phyloP scores from a whole-genome alignment of 2,888 invertebrate genomes.

The Mythimna impura region DNA sequence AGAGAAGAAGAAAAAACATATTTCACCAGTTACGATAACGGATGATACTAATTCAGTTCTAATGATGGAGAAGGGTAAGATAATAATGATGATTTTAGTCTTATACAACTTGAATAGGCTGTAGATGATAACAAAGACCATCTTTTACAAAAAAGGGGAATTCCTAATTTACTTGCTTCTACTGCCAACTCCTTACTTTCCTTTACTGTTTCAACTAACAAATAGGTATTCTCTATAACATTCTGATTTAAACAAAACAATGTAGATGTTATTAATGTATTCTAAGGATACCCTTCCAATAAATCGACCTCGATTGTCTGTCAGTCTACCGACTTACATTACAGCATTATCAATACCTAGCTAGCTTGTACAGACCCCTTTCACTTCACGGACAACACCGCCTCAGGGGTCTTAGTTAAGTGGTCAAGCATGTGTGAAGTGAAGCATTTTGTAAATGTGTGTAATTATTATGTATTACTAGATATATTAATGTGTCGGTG shows the following conservation, averaged over 20 bases:
- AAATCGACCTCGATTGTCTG: slow-evolving; percentile 74
- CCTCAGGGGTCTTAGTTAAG: slow-evolving; percentile 18
- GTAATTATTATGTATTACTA: slow-evolving; percentile 59
- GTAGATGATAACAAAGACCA: neutral
- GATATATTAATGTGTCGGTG: slow-evolving; percentile 46
- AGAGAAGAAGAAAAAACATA: neutral
- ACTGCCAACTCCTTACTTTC: slow-evolving; percentile 4
- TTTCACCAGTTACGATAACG: no score
- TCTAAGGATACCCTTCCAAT: slow-evolving; percentile 56
- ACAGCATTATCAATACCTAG: slow-evolving; percentile 55
- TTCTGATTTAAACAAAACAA: slow-evolving; percentile 49
- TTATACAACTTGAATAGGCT: neutral
- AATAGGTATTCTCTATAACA: slow-evolving; percentile 37
- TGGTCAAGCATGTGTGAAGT: slow-evolving; percentile 50
- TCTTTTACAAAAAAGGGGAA: neutral
- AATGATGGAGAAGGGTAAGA: no score
- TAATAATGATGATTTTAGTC: no score
- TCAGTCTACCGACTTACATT: slow-evolving; percentile 67
- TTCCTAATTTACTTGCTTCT: neutral
- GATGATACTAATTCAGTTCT: no score
- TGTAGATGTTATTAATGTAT: slow-evolving; percentile 58
- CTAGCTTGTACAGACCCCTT: slow-evolving; percentile 34
- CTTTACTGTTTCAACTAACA: neutral
- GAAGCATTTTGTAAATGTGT: slow-evolving; percentile 45
- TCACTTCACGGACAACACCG: slow-evolving; percentile 8